Percentiles rank a stretch among this genome's conserved stretches.
phyloP scores from a whole-genome alignment of 1,140 invertebrate genomes.

The Steinernema khuongi region DNA sequence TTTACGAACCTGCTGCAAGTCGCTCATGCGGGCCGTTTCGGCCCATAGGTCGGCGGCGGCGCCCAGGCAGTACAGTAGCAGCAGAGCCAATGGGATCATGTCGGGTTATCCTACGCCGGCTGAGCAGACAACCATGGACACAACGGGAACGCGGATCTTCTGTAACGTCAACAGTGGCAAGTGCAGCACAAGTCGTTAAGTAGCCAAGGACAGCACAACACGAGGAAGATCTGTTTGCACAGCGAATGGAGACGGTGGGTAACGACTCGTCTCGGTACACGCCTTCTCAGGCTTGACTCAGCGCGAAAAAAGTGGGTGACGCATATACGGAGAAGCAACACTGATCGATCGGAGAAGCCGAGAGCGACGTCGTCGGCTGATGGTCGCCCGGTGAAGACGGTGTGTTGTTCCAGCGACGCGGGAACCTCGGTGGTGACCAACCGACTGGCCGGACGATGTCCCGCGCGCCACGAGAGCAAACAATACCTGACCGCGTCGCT shows the following conservation, averaged over 20 bases:
- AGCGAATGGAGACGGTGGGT: too few species aligned
- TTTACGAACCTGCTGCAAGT: constrained; percentile 50
- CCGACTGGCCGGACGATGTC: not conserved
- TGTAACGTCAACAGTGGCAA: too few species aligned
- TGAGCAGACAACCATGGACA: not conserved
- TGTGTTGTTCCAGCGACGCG: not conserved
- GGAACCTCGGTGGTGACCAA: not conserved
- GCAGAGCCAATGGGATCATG: not conserved
- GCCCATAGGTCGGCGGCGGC: constrained; percentile 47
- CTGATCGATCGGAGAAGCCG: constrained; percentile 4
- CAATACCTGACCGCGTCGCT: not conserved
- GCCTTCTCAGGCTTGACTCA: too few species aligned
- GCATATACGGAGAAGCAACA: too few species aligned
- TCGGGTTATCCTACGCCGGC: not conserved
- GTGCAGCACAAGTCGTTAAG: not conserved
- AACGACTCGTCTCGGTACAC: too few species aligned
- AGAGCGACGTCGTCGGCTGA: not conserved
- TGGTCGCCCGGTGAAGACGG: not conserved
- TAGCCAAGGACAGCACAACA: not conserved
- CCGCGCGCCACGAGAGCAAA: not conserved
- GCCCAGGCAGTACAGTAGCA: not conserved
- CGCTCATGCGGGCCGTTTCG: constrained; percentile 54
- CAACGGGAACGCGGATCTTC: not conserved
- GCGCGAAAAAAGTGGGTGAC: too few species aligned
- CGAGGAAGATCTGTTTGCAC: not conserved